Conservation (phyloP, 2,888 invertebrate species). For the Stegana nigrithorax region DNA sequence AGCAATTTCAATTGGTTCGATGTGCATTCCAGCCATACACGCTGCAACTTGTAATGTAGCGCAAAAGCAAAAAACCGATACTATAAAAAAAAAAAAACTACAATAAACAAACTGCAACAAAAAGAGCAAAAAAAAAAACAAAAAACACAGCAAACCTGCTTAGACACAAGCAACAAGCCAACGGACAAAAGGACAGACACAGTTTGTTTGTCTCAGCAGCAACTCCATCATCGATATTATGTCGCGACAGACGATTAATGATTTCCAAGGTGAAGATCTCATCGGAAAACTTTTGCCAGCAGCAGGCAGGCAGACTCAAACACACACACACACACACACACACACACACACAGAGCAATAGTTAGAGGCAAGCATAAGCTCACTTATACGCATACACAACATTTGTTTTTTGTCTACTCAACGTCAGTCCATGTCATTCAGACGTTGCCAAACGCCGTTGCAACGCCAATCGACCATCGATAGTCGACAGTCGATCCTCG, state of each 20-base stretch:
- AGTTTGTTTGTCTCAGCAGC: conserved; percentile 31
- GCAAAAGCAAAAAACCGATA: too few relatives aligned
- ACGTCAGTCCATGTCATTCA: conserved; percentile 8
- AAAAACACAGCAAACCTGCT: conserved; percentile 35
- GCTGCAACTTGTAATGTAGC: conserved; percentile 54
- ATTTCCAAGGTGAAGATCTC: conserved; percentile 67
- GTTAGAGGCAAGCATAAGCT: too few relatives aligned
- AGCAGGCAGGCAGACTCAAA: too few relatives aligned
- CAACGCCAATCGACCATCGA: too few relatives aligned
- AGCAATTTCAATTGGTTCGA: conserved; percentile 67
- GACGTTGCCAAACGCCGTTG: too few relatives aligned
- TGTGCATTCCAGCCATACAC: conserved; percentile 62
- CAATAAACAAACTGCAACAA: conserved; percentile 28
- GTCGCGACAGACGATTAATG: conserved; percentile 66
- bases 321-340: too few relatives aligned
- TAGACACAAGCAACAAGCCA: conserved; percentile 34
- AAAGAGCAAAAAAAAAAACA: conserved; percentile 25
- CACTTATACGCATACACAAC: too few relatives aligned
- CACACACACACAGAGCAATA: too few relatives aligned
- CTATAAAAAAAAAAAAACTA: too few relatives aligned
- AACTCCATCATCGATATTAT: conserved; percentile 65
- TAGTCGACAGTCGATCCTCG: neutral
- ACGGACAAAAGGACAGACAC: too few relatives aligned
- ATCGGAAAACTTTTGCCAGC: conserved; percentile 41
- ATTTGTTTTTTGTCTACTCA: conserved; percentile 19